Conservation (phyloP, 2,888 invertebrate species). For the Subacronicta megacephala region DNA sequence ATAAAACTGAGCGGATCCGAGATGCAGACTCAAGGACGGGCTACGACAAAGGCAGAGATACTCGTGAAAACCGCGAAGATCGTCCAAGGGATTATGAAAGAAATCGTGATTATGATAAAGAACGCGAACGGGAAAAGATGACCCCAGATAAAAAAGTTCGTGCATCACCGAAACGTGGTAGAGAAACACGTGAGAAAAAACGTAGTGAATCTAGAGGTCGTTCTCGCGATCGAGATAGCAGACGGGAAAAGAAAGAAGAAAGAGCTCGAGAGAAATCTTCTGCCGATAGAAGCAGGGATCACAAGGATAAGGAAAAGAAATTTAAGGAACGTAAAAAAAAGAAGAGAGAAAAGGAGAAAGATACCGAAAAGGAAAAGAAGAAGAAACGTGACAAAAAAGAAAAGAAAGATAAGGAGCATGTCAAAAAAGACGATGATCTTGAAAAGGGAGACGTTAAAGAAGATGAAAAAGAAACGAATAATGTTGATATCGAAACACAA, state of each 20-base stretch:
- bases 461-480: conserved; percentile 39
- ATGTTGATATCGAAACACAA: conserved; percentile 23
- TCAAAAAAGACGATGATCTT: conserved; percentile 68
- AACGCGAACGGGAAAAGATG: conserved; percentile 80
- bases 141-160: conserved; percentile 81
- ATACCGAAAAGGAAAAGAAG: conserved; percentile 85
- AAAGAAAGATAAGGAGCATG: conserved; percentile 86
- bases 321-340: conserved; percentile 85
- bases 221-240: conserved; percentile 87
- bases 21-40: conserved; percentile 75
- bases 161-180: conserved; percentile 77
- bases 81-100: conserved; percentile 73
- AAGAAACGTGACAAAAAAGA: conserved; percentile 89
- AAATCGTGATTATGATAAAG: conserved; percentile 80
- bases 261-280: conserved; percentile 79
- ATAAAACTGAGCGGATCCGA: conserved; percentile 80
- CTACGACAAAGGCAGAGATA: conserved; percentile 75
- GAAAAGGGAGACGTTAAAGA: conserved; percentile 53
- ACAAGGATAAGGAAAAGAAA: conserved; percentile 90
- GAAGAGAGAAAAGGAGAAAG: conserved; percentile 88
- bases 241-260: conserved; percentile 88
- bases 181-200: conserved; percentile 80
- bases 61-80: conserved; percentile 73
- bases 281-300: conserved; percentile 85
- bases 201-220: conserved; percentile 84